Base-by-base conservation (phyloP, 1,140 invertebrate genomes). In the Homalodisca vitripennis region DNA sequence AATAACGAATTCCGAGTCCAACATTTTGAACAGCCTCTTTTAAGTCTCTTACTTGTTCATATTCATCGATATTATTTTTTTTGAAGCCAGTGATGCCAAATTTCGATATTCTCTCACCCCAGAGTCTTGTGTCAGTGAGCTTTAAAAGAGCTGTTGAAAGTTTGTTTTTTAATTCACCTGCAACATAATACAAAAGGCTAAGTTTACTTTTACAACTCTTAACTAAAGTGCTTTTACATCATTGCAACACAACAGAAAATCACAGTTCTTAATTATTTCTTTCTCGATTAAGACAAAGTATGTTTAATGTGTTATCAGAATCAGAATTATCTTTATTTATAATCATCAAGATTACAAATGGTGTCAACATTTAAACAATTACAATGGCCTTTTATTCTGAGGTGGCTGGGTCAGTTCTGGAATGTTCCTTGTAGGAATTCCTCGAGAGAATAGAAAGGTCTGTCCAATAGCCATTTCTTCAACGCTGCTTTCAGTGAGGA, bases 1-100 rank as follows among this genome's bases (percentile, higher is more conserved):
- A 87, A 81, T 86, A 86, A 71, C 81, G 79, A 75, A 84, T 73
- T 72, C 80, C 81, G 78, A 82, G 82, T 75, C 79, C 82, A 77
- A 78, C 79, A 75, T 75, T 77, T 80, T 82, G 82, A 72, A 81
- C 80, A 75, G 78, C 65, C 0, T 83, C 79, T 77, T 80, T 79
- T 74, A 85, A 76, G 72, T 84, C 80, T 77, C 76, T 77, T 77
- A 83, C 78, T 76, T 82, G 77, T 73, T 83, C 73, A 74, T 85
- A 86, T 67, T 77, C 75, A 71, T 78, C 79, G 76, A 79, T 75
- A 69, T 75, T 80, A 66, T 85, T 83, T n/a, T 69, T 73, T 2
- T 76, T 79, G 77, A 85, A 87, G 67, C 81, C 81, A 65, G 80
- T 74, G 3, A 86, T 72, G 14, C 82, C 82, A 75, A 83, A 86